Base-by-base conservation (phyloP, 2,797 vertebrate species). In the Nannoperca obscura region DNA sequence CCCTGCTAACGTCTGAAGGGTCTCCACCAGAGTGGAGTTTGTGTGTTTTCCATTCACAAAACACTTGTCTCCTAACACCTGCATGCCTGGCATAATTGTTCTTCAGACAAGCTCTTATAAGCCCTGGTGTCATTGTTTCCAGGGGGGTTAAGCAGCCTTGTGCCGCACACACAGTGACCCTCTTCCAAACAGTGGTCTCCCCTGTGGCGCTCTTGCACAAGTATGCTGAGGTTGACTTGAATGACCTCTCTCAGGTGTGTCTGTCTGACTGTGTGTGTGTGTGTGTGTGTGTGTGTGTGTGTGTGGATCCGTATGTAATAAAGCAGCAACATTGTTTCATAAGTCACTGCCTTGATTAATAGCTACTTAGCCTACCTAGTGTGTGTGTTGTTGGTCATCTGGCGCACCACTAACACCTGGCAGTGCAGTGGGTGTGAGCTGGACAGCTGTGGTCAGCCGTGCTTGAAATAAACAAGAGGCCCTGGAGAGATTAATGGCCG, bases 401-500 rank as follows among this genome's bases (percentile, higher is more conserved):
- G 76, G 82, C 36, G 49, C 76, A 68, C 44, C 74, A 19, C 80
- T 78, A 90, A 93, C 93, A 96, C 94, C 94, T 93, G 93, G 93
- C 91, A 76, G 82, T 19, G 75, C 59, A 55, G 7, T 72, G 86
- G 82, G 92, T 80, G 84, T 87, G 91, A 88, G 88, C 74, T 19
- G 90, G 83, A 91, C 97, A 97, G 96, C 97, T 97, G 97, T 95
- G 94, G 93, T 88, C 84, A 93, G 95, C 95, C 95, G 92, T 89
- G 94, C 71, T 89, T 81, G 86, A 96, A 96, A 95, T 95, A 95
- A 95, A 96, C 95, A 95, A 95, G 92, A 84, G 89, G 82, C 88
- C 95, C 93, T 76, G 79, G 91, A 91, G 94, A 97, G 97, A 97
- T 97, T 96, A 96, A 97, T 97, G 93, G 94, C 91, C 81, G 93